Base-by-base conservation (phyloP, 2,797 vertebrate genomes). In the Dendrocincla tyrannina region DNA sequence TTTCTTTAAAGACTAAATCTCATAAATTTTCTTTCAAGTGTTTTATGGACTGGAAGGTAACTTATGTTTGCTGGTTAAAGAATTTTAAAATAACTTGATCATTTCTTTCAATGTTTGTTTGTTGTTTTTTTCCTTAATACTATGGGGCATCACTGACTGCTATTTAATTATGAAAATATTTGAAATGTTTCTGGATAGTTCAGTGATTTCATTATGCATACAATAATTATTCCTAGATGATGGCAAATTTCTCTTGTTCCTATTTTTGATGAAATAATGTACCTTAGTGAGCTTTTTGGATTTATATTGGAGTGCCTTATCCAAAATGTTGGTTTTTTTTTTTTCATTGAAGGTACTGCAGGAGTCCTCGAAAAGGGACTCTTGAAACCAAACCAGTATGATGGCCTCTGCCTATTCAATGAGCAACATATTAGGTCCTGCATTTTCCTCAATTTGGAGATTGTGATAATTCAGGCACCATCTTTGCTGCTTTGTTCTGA, bases 81-180 rank as follows among this genome's bases (percentile, higher is more conserved):
- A 56, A 5, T 49, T 90, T 72, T 63, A 10, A 55, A 39, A 13
- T 56, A 63, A 32, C 0, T 28, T 27, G 5, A 44, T 0, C 3
- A 7, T 49, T 44, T 77, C 5, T 79, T 14, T 55, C 12, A 1
- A 42, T 74, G 59, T 72, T 68, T 39, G 37, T 39, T 39, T 39
- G 10, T 39, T 39, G 10, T 28, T 50, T 50, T 39, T 9, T 20
- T 55, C 4, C 18, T 62, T 74, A 44, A 28, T 41, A 14, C 2
- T 47, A 0, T 30, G 8, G 12, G 7, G 0, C 7, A 60, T 44
- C 10, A 30, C n/a, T 81, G 30, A 35, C 10, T 52, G 6, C 5
- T 84, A 4, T 56, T 62, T 46, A 84, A 63, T 75, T 59, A 49
- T 23, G 16, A 72, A 85, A 80, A 60, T 39, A 77, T 47, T 66